Evolutionary conservation across 2,113 vertebrate genomes (phyloP).

Genomic region (Gopherus flavomarginatus): DNA sequence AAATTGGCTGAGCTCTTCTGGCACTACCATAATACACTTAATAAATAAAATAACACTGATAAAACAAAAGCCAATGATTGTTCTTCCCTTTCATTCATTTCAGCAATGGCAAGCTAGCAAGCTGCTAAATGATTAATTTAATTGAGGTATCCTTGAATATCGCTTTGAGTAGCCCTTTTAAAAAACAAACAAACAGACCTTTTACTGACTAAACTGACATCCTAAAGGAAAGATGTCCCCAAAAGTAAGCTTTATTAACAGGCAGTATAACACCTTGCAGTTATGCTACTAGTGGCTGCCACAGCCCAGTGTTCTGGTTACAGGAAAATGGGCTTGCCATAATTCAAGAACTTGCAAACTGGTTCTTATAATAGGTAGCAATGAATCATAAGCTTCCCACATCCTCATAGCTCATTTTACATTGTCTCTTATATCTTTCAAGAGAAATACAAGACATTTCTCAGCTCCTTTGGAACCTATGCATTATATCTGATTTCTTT

Average conservation of each 20-base stretch:
- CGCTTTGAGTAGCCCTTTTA: not conserved
- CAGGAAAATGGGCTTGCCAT: conserved; percentile 47
- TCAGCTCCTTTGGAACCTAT: conserved; percentile 20
- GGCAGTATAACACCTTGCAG: not conserved
- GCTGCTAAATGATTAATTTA: not conserved
- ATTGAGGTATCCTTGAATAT: not conserved
- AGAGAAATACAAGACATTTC: conserved; percentile 21
- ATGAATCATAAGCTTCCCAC: conserved; percentile 33
- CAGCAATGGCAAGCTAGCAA: not conserved
- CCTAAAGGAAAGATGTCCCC: not conserved
- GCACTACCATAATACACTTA: not conserved
- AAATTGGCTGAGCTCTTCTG: accelerated
- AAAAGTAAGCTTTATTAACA: conserved; percentile 49
- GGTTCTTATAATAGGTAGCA: conserved; percentile 44
- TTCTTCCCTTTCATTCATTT: not conserved
- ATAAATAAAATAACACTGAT: not conserved
- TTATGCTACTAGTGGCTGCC: not conserved
- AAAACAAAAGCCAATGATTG: not conserved
- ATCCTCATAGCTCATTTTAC: conserved; percentile 48
- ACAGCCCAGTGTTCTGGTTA: accelerated
- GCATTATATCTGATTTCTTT: conserved; percentile 15
- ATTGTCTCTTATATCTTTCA: conserved; percentile 48
- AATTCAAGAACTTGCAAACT: conserved; percentile 25
- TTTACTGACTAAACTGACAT: conserved; percentile 5
- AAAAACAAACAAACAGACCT: conserved; percentile 16